phyloP scores from a whole-genome alignment of 2,797 vertebrate genomes.

The Falco novaeseelandiae region DNA sequence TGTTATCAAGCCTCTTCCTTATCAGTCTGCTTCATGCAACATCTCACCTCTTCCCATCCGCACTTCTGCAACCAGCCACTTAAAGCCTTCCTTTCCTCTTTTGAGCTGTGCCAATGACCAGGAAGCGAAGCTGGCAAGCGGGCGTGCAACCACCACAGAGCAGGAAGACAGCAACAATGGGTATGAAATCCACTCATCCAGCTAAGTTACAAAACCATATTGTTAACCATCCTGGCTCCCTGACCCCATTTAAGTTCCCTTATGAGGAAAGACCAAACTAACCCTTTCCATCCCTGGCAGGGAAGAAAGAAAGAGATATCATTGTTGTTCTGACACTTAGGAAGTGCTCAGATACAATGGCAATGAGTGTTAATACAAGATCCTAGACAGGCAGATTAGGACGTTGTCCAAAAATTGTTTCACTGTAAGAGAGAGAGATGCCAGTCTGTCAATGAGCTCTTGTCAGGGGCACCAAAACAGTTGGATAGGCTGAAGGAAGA shows the following conservation, averaged over 20 bases:
- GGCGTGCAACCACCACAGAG: not conserved
- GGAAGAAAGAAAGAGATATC: constrained; percentile 51
- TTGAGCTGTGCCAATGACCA: constrained; percentile 23
- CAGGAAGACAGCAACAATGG: constrained; percentile 65
- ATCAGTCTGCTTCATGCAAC: constrained; percentile 4
- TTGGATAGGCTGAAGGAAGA: not conserved
- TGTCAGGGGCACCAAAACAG: not conserved
- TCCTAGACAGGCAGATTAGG: not conserved
- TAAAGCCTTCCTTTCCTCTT: not conserved
- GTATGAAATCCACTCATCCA: constrained; percentile 49
- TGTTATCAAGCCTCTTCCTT: constrained; percentile 34
- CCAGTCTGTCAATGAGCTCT: not conserved
- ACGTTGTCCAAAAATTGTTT: not conserved
- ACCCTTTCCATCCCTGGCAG: constrained; percentile 11
- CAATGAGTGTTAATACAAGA: not conserved
- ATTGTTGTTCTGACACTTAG: constrained; percentile 52
- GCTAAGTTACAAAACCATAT: constrained; percentile 40
- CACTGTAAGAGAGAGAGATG: not conserved
- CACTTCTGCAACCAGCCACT: not conserved
- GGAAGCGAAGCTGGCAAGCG: constrained; percentile 24
- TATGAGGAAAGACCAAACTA: constrained; percentile 11
- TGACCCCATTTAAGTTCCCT: constrained; percentile 11
- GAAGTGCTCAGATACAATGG: constrained; percentile 34
- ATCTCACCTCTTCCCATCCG: not conserved
- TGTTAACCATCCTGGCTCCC: constrained; percentile 47